Evolutionary conservation across 2,888 invertebrate species (phyloP), one percentile per base, ranked within the genome.

Genomic region (Lymantria monacha): DNA sequence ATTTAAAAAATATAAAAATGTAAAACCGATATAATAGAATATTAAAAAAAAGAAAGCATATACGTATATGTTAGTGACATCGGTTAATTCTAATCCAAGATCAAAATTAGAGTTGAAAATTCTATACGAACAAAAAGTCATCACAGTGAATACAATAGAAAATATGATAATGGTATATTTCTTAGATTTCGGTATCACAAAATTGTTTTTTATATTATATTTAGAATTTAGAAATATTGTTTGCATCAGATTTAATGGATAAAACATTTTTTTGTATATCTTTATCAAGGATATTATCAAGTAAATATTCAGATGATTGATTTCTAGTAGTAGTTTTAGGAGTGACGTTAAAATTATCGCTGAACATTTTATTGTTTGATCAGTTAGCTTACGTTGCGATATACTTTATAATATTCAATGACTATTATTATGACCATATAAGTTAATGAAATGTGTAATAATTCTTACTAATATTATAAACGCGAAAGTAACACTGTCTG

Each of bases 241-340:
- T 7, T 58, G 53, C 38, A 48, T 33, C 0, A 57, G 30, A 49
- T 66, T 52, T 5, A 66, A 10, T 1, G 65, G 56, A 42, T 40
- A 48, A 1, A 63, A 37, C n/a, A 61, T 55, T 42, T 43, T n/a
- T 49, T 38, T 55, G 42, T 0, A 63, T 30, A 7, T 58, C 55
- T 48, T 52, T 55, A 7, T 66, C 55, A 1, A 66, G 9, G 37
- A 41, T 52, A 10, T 63, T 63, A n/a, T 49, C 22, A 5, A 51
- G 14, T 12, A 57, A 31, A 15, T 44, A 36, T 46, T 63, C 65
- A 7, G 13, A 2, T 14, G 41, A 38, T n/a, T 2, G n/a, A 38
- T 38, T 3, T 7, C 1, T 15, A 44, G 31, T 30, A 31, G 31
- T 30, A 31, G 7, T n/a, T 10, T 22, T 46, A 9, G 14, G 9